Evolutionary conservation across 2,113 vertebrate species (phyloP).

Genomic region (Passer domesticus): DNA sequence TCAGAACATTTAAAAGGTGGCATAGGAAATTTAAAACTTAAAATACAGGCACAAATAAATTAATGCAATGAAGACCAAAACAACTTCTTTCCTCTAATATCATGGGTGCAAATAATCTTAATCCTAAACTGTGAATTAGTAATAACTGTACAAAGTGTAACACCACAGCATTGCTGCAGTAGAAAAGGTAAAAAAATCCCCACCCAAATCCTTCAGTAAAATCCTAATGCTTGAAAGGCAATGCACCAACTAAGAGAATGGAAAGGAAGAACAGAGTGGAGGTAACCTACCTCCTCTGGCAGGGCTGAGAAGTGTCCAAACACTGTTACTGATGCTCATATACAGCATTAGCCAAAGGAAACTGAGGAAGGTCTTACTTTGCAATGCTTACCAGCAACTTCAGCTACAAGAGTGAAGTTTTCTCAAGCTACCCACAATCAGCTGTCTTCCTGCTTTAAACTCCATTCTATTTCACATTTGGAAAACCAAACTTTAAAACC

Average conservation of each 20-base stretch:
- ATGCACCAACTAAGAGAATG: background rate
- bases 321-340: background rate
- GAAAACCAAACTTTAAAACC: background rate
- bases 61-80: background rate
- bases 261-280: background rate
- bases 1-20: background rate
- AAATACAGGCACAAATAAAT: background rate
- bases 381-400: background rate
- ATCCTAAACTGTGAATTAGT: background rate
- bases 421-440: background rate
- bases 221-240: background rate
- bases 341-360: background rate
- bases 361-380: background rate
- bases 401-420: background rate
- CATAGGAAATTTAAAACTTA: background rate
- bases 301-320: background rate
- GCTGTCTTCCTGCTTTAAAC: background rate
- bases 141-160: background rate
- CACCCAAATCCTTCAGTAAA: background rate
- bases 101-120: background rate
- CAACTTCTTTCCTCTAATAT: background rate
- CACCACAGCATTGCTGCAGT: background rate
- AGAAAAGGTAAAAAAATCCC: background rate
- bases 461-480: background rate
- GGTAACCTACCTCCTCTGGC: background rate